Conservation (phyloP, 1,140 invertebrate genomes). For the Agrypnia vestita region DNA sequence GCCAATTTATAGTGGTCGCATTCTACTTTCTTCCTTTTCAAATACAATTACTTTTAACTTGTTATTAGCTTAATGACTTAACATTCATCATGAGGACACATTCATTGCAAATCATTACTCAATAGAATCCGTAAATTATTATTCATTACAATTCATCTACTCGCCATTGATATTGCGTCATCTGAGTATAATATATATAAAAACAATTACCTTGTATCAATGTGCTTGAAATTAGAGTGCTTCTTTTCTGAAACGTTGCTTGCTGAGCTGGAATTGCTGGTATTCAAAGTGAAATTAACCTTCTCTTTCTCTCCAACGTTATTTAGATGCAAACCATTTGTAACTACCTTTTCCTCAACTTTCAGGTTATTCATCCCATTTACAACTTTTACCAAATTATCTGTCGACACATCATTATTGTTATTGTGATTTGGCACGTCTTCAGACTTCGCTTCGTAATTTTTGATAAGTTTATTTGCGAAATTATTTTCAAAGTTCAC, state of each 20-base stretch:
- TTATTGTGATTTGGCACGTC: conserved; percentile 13
- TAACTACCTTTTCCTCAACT: conserved; percentile 45
- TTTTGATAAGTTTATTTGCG: conserved; percentile 20
- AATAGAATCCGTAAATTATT: too few relatives aligned
- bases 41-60: too few relatives aligned
- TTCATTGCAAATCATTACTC: too few relatives aligned
- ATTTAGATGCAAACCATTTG: conserved; percentile 27
- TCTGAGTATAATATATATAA: background rate
- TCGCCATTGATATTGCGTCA: background rate
- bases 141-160: too few relatives aligned
- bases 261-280: conserved; percentile 57
- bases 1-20: too few relatives aligned
- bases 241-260: conserved; percentile 59
- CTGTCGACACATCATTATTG: conserved; percentile 19
- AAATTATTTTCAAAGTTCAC: conserved; percentile 16
- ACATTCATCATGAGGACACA: too few relatives aligned
- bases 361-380: conserved; percentile 48
- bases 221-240: conserved; percentile 48
- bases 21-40: too few relatives aligned
- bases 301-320: conserved; percentile 51
- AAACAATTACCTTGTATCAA: conserved; percentile 52
- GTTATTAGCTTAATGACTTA: too few relatives aligned
- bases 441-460: conserved; percentile 1
- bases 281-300: conserved; percentile 42
- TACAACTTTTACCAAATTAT: conserved; percentile 38